phyloP scores from a whole-genome alignment of 2,113 vertebrate species.

The Epinephelus fuscoguttatus region DNA sequence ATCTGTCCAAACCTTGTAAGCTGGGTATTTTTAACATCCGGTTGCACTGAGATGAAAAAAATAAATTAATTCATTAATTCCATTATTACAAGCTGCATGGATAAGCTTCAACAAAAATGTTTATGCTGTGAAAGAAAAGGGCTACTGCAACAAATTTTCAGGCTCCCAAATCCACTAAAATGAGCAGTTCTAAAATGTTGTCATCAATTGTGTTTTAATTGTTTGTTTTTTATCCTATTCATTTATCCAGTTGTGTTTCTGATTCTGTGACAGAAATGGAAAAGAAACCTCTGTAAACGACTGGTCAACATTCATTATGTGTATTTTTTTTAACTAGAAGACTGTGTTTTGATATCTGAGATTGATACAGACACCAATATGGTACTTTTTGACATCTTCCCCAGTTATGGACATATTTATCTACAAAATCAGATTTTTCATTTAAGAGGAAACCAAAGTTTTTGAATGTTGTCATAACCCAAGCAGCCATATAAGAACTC shows the following conservation, averaged over 20 bases:
- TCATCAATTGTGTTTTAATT: background rate
- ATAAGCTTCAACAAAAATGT: background rate
- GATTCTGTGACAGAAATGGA: background rate
- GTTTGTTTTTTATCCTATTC: background rate
- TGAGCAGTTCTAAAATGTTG: background rate
- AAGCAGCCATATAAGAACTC: background rate
- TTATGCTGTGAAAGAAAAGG: background rate
- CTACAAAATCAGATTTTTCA: background rate
- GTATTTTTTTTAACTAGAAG: background rate
- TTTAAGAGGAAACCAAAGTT: background rate
- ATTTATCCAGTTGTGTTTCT: background rate
- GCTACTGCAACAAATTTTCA: background rate
- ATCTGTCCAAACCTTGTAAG: constrained; percentile 62
- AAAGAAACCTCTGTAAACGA: background rate
- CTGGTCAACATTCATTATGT: background rate
- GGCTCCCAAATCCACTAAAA: background rate
- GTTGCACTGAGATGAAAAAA: constrained; percentile 4
- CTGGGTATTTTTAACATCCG: background rate
- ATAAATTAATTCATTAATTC: background rate
- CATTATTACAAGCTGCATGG: background rate
- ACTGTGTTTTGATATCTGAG: no score
- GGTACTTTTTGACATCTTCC: background rate
- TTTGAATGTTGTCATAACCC: background rate
- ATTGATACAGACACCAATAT: background rate
- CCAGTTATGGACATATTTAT: background rate